phyloP scores from a whole-genome alignment of 2,113 vertebrate species.

The Bubalus kerabau region DNA sequence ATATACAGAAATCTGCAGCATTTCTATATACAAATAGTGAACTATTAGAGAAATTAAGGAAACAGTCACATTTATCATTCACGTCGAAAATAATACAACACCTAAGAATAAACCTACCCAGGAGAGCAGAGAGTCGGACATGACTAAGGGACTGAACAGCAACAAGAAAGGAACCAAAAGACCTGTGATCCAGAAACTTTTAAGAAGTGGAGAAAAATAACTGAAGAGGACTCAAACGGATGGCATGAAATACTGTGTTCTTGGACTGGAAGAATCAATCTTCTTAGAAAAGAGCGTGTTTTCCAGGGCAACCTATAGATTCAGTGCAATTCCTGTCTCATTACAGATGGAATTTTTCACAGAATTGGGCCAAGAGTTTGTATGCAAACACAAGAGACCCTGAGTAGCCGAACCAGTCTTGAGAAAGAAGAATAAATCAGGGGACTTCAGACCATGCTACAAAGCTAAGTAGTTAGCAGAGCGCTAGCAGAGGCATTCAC shows the following conservation, averaged over 20 bases:
- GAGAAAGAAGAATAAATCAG: neutral
- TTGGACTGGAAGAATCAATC: neutral
- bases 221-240: rapidly evolving
- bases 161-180: neutral
- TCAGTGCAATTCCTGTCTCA: neutral
- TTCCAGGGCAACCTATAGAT: neutral
- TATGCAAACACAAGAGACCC: neutral
- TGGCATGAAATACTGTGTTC: neutral
- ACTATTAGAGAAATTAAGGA: neutral
- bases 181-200: neutral
- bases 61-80: neutral
- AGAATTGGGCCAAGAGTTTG: neutral
- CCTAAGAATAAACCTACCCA: neutral
- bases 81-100: neutral
- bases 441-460: neutral
- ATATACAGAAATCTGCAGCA: neutral
- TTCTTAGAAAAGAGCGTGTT: neutral
- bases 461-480: neutral
- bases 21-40: neutral
- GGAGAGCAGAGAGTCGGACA: neutral
- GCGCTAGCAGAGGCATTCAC: neutral
- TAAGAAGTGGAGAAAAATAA: neutral
- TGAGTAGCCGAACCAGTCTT: neutral
- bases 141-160: neutral
- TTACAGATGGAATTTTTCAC: neutral